Percentiles rank a stretch among this genome's conserved stretches.
phyloP scores from a whole-genome alignment of 2,797 vertebrate species.

The Eospalax fontanierii region DNA sequence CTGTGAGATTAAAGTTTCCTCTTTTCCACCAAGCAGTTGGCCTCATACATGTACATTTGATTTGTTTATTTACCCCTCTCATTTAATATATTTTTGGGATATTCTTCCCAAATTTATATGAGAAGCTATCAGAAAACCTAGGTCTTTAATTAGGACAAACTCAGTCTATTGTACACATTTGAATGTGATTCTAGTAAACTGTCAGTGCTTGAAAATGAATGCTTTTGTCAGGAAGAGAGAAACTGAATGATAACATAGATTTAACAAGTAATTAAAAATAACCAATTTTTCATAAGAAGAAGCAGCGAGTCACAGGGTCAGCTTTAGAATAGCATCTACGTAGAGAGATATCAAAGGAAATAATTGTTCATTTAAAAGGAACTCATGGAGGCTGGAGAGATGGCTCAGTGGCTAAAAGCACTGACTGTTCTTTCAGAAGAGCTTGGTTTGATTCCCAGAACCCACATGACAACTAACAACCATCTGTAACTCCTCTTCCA shows the following conservation, averaged over 20 bases:
- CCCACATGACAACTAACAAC: no score
- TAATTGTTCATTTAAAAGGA: slow-evolving; percentile 71
- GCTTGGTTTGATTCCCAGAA: no score
- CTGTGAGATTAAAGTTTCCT: neutral
- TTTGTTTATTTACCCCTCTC: neutral
- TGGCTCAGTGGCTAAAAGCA: no score
- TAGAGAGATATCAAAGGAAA: slow-evolving; percentile 64
- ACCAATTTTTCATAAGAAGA: slow-evolving; percentile 69
- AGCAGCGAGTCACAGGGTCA: slow-evolving; percentile 32
- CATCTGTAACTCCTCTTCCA: no score
- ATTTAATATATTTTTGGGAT: neutral
- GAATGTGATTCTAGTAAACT: neutral
- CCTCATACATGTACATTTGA: neutral
- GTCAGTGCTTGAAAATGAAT: neutral
- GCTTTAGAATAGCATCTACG: slow-evolving; percentile 64
- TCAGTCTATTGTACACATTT: neutral
- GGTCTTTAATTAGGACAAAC: neutral
- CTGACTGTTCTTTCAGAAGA: no score
- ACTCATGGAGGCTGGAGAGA: no score
- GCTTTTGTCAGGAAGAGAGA: slow-evolving; percentile 72
- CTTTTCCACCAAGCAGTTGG: neutral
- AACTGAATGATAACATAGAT: slow-evolving; percentile 67
- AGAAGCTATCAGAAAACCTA: neutral
- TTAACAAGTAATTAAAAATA: slow-evolving; percentile 79
- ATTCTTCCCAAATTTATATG: neutral